Base-by-base conservation (phyloP, 2,888 invertebrate species). In the Ophion ellenae region DNA sequence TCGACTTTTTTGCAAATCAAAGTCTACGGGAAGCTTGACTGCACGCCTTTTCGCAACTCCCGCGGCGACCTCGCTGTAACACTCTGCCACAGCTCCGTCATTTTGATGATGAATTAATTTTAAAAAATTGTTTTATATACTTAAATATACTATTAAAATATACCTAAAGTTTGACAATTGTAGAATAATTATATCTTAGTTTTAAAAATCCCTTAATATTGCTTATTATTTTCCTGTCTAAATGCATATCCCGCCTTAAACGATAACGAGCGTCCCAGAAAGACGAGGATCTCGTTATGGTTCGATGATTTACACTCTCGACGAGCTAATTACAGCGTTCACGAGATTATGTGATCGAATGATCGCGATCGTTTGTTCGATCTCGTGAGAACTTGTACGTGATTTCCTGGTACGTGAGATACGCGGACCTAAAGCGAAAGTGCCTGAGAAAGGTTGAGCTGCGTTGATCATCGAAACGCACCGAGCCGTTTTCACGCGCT, bases 361-460 rank as follows among this genome's bases (percentile, higher is more conserved):
- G 59, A 70, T 64, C 45, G 70, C 45, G 64, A 59, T 70, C 61
- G 66, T 32, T 57, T 47, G 77, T 76, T 81, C 66, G 77, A 74
- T 81, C 73, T 61, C 3, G 64, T 20, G 70, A 28, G 47, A 28
- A 14, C n/a, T n/a, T 63, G 28, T 28, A 45, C 47, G 40, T 45
- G 45, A 80, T 80, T 83, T 76, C 80, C 75, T 74, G 77, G 73
- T 81, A 77, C 20, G 45, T 78, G 63, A 85, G 59, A 61, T 61
- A 70, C 10, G 61, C 45, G 14, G 61, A 45, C 45, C 6, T 28
- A 57, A 57, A 81, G 85, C 85, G 85, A 86, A 86, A 86, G 85
- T 86, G 59, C 69, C 40, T 40, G n/a, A 47, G 45, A 81, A 81
- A 81, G 81, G 74, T 81, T 74, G 80, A 64, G 53, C 61, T 7